Base-by-base conservation (phyloP, 2,113 vertebrate species). In the Cyphomyrus plagiostoma region DNA sequence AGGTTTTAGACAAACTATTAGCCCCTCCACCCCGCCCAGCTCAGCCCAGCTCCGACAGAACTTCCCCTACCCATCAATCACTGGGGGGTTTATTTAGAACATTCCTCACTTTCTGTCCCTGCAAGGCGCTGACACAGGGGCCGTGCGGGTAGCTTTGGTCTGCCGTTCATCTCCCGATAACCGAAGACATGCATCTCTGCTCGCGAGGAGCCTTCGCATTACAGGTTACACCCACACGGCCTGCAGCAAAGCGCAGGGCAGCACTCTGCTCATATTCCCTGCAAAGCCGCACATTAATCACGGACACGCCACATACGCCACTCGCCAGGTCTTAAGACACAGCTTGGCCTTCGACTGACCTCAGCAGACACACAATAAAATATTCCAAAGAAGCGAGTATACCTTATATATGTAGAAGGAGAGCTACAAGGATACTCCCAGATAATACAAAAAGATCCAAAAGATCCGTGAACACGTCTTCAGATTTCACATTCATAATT, bases 221-320 rank as follows among this genome's bases (percentile, higher is more conserved):
- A 91, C 89, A 91, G 93, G 91, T 88, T 7, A 9, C 91, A 92
- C 91, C 93, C 94, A 94, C 94, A 94, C 89, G 89, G 85, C 70
- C 86, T 90, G 92, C 92, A 91, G 90, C 90, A 84, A 90, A 92
- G 89, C 39, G 5, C 91, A 93, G 70, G 3, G 70, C 70, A 30
- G 30, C 35, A 3, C 17, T 35, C 4, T 2, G 35, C n/a, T 35
- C 94, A 93, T 93, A 93, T 91, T 93, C 88, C 87, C 23, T 2
- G 89, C 92, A 91, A 95, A 93, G 93, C 89, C 80, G 88, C 62
- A 85, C 82, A 94, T 96, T 92, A 92, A 94, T 95, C 95, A 92
- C 89, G 89, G 86, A 42, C 53, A 39, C 89, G 90, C 90, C 92
- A 92, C 90, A 92, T 86, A 13, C 82, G 4, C 74, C 74, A 30